Conservation (phyloP, 2,888 invertebrate genomes). For the Monoplex corrugatus region DNA sequence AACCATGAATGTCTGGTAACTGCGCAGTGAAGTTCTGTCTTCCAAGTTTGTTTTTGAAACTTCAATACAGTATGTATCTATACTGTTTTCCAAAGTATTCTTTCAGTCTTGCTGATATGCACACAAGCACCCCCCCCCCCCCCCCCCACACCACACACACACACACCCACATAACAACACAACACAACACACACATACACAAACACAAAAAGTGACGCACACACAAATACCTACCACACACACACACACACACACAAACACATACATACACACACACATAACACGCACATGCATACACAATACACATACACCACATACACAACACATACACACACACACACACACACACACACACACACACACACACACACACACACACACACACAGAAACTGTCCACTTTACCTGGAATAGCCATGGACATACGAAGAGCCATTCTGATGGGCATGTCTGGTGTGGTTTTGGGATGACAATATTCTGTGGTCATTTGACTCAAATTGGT, state of each 20-base stretch:
- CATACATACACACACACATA: not conserved
- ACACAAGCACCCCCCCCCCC: not conserved
- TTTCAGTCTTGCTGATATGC: not conserved
- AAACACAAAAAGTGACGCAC: not conserved
- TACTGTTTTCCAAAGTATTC: too few relatives aligned
- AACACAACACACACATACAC: not conserved
- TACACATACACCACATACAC: not conserved
- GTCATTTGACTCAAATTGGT: conserved; percentile 78
- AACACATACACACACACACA: not conserved
- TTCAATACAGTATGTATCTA: too few relatives aligned
- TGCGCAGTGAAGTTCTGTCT: too few relatives aligned
- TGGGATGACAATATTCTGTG: conserved; percentile 78
- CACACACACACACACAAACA: too few relatives aligned
- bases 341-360: not conserved
- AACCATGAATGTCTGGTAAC: too few relatives aligned
- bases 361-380: not conserved
- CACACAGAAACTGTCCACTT: not conserved
- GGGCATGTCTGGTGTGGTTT: conserved; percentile 79
- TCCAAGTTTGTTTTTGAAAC: too few relatives aligned
- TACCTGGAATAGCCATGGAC: conserved; percentile 79
- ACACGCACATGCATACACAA: not conserved
- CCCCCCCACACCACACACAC: too few relatives aligned
- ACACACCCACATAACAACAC: not conserved
- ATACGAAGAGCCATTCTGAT: conserved; percentile 76
- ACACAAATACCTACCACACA: not conserved